phyloP scores from a whole-genome alignment of 2,888 invertebrate species.

The Pseudolycoriella hygida region DNA sequence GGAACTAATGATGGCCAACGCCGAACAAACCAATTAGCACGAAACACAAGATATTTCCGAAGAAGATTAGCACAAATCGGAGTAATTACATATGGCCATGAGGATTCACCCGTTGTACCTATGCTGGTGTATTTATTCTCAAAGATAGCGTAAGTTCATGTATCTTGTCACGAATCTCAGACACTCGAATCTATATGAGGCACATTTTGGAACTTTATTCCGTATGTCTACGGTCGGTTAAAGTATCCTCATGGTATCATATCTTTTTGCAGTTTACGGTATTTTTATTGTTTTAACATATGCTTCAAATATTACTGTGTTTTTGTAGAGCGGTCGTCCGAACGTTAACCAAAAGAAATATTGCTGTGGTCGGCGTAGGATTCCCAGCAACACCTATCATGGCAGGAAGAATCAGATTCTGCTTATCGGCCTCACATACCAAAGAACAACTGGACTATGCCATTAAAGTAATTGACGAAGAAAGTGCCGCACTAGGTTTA shows the following conservation, averaged over 20 bases:
- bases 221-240: no score
- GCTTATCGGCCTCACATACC: constrained; percentile 88
- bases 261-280: no score
- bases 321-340: constrained; percentile 62
- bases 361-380: constrained; percentile 92
- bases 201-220: no score
- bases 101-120: constrained; percentile 95
- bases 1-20: constrained; percentile 49
- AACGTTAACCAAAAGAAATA: constrained; percentile 56
- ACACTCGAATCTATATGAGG: no score
- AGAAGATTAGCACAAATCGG: constrained; percentile 68
- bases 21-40: constrained; percentile 51
- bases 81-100: constrained; percentile 81
- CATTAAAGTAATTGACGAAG: constrained; percentile 49
- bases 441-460: constrained; percentile 85
- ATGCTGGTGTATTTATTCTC: constrained; percentile 87
- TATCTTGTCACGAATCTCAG: background rate
- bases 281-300: no score
- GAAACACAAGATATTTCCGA: constrained; percentile 70
- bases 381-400: constrained; percentile 94
- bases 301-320: no score
- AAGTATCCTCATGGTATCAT: no score
- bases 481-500: constrained; percentile 55
- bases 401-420: constrained; percentile 84
- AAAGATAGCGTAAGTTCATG: constrained; percentile 62